Base-by-base conservation (phyloP, 2,797 vertebrate species). In the Etheostoma nigrum region DNA sequence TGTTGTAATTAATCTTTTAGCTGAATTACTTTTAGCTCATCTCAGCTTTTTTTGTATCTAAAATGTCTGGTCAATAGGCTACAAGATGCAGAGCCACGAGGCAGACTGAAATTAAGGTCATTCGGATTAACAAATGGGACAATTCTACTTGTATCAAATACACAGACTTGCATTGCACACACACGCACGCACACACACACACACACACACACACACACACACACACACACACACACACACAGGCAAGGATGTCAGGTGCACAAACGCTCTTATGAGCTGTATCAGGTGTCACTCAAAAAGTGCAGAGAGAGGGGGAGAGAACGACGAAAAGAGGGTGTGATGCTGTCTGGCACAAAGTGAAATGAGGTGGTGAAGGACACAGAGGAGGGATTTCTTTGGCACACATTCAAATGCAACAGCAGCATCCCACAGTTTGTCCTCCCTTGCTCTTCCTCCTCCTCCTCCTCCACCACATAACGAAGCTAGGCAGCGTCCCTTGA, bases 291-390 rank as follows among this genome's bases (percentile, higher is more conserved):
- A 64, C 47, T 83, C 81, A 80, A 79, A 81, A 65, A 66, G 74
- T 49, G 33, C 36, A 63, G 73, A n/a, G 67, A 65, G 67, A 44
- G 68, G 27, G 67, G 10, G 64, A 12, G 61, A 16, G 67, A 70
- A 44, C 4, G 13, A 44, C 13, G 66, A 48, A 33, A 48, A 59
- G 63, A 76, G 67, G 45, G 57, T 47, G 76, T 36, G 75, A 65
- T 81, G 85, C 75, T 84, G 78, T 87, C 88, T 79, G 82, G 85
- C 86, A 88, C 86, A 86, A 85, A 87, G 86, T 85, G 86, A 92
- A 90, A 89, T 74, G 89, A 90, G 84, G 79, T 85, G 11, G 57
- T 91, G 90, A 94, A 93, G 92, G 89, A 86, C 90, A 88, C 73
- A 59, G 80, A 89, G 82, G 84, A 89, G 82, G 83, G 75, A 79